A percentile compares a stretch with the other conserved stretches of the same genome.
Evolutionary conservation across 2,113 vertebrate genomes (phyloP).

Genomic region (Chaenogobius annularis): DNA sequence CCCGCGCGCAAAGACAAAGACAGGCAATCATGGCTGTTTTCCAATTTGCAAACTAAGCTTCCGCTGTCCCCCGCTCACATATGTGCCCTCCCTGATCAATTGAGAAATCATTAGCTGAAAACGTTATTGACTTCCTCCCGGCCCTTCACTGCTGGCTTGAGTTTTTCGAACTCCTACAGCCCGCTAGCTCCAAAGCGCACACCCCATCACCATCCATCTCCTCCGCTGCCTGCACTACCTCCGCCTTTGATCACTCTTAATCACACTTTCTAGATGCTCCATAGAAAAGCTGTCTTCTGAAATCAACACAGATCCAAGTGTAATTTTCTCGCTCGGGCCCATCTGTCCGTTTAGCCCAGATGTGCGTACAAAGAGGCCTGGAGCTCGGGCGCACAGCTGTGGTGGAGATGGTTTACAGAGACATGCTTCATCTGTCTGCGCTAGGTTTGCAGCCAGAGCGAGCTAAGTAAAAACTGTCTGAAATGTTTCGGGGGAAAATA

Average conservation of each 20-base stretch:
- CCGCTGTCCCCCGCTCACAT: conserved; percentile 4
- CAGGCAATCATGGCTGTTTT: conserved; percentile 19
- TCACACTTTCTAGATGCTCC: conserved; percentile 42
- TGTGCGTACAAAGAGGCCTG: conserved; percentile 70
- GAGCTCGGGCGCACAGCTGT: conserved; percentile 71
- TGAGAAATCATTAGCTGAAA: conserved; percentile 36
- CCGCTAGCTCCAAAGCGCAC: conserved; percentile 15
- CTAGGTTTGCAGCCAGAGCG: conserved; percentile 53
- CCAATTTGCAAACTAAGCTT: conserved; percentile 41
- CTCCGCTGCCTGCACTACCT: conserved; percentile 29
- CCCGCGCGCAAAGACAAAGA: conserved; percentile 17
- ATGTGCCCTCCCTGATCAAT: conserved; percentile 26
- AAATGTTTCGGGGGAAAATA: conserved; percentile 30
- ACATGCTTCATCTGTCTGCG: conserved; percentile 63
- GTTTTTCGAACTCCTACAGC: conserved; percentile 18
- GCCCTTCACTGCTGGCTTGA: conserved; percentile 13
- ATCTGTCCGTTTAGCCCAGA: conserved; percentile 67
- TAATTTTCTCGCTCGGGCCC: conserved; percentile 48
- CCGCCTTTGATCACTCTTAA: conserved; percentile 62
- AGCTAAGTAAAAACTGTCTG: conserved; percentile 19
- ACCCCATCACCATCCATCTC: conserved; percentile 37
- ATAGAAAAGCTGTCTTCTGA: conserved; percentile 51
- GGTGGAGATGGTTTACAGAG: conserved; percentile 60
- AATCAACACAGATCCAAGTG: conserved; percentile 62
- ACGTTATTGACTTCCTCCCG: conserved; percentile 27